These are phyloP conservation scores for Lymantria monacha DNA, from an alignment of 2,888 invertebrate genomes.

Conservation along the genomic window DNA sequence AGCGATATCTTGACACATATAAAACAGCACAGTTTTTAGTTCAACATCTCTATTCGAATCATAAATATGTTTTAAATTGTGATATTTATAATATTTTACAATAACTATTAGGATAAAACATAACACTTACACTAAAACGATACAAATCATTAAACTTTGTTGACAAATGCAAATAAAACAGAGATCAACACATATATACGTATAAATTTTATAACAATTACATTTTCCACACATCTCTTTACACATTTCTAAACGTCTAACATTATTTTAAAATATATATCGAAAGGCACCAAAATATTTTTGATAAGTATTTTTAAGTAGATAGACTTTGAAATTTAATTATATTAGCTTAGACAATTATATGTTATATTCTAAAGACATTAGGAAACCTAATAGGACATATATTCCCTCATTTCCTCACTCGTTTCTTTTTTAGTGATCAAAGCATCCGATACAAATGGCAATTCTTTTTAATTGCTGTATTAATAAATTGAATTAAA, in stretches of 20 bases:
- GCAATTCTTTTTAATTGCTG: too few relatives aligned
- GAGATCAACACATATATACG: constrained; percentile 31
- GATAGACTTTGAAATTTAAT: not conserved
- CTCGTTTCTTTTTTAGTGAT: too few relatives aligned
- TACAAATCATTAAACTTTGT: constrained; percentile 8
- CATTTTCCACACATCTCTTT: constrained; percentile 6
- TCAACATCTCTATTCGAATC: too few relatives aligned
- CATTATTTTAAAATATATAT: constrained; percentile 30
- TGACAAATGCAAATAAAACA: constrained; percentile 28
- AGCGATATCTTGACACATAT: too few relatives aligned
- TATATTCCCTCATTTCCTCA: not conserved
- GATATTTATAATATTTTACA: not conserved
- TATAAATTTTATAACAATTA: constrained; percentile 3
- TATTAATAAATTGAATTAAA: too few relatives aligned
- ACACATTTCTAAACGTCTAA: constrained; percentile 11
- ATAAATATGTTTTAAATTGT: too few relatives aligned
- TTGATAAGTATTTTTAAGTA: constrained; percentile 24
- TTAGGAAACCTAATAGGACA: not conserved
- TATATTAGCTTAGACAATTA: not conserved
- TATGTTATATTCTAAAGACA: not conserved
- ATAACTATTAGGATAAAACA: constrained; percentile 12
- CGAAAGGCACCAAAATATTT: constrained; percentile 44
- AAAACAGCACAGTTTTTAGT: too few relatives aligned
- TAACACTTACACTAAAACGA: constrained; percentile 31
- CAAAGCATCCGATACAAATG: too few relatives aligned